Evolutionary conservation across 2,888 invertebrate species (phyloP).

Genomic region (Leucania comma): DNA sequence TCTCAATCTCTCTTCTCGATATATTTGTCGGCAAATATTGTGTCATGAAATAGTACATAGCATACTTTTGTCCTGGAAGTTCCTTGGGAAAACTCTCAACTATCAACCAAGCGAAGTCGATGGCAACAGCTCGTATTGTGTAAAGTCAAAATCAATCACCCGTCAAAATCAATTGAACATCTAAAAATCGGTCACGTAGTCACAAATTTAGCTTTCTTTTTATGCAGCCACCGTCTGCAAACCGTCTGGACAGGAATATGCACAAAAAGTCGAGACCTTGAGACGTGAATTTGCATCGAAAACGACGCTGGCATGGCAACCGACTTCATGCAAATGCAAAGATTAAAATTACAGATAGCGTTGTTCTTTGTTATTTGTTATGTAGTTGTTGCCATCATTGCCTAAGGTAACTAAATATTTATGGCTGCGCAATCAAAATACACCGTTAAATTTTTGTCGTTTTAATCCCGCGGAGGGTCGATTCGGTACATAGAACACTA

Average conservation of each 20-base stretch:
- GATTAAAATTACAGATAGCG: slow-evolving; percentile 42
- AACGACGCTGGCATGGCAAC: slow-evolving; percentile 43
- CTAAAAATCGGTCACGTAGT: slow-evolving; percentile 48
- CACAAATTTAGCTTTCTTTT: slow-evolving; percentile 52
- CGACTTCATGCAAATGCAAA: slow-evolving; percentile 27
- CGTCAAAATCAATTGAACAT: slow-evolving; percentile 1
- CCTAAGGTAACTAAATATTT: background rate
- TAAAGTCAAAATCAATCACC: background rate
- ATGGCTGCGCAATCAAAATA: too few species aligned
- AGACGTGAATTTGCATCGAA: slow-evolving; percentile 66
- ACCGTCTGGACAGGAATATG: slow-evolving; percentile 65
- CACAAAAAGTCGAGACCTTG: slow-evolving; percentile 67
- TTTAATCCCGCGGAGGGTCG: too few species aligned
- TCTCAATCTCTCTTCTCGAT: too few species aligned
- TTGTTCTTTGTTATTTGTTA: slow-evolving; percentile 13
- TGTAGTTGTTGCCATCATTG: background rate
- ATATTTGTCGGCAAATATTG: too few species aligned
- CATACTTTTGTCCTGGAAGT: too few species aligned
- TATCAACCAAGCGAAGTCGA: too few species aligned
- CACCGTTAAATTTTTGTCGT: too few species aligned
- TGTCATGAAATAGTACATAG: too few species aligned
- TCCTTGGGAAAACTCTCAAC: too few species aligned
- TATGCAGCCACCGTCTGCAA: slow-evolving; percentile 57
- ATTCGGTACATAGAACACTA: too few species aligned
- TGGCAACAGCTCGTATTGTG: too few species aligned